phyloP scores from a whole-genome alignment of 2,888 invertebrate genomes.

The Heteromyza rotundicornis region DNA sequence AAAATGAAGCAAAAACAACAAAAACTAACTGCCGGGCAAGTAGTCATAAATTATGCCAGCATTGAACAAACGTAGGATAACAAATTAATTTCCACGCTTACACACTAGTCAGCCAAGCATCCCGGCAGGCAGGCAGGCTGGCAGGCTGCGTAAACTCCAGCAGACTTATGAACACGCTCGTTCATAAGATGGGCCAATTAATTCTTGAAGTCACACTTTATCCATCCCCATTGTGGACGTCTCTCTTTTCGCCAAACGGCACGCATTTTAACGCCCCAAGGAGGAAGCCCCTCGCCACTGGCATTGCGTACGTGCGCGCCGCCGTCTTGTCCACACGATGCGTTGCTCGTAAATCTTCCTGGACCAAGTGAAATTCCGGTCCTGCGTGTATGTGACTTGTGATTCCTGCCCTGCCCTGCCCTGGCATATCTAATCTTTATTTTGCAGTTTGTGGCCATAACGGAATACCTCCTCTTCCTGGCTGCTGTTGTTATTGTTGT shows the following conservation, averaged over 20 bases:
- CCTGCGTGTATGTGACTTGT: background rate
- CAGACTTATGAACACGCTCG: constrained; percentile 46
- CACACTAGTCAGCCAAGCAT: too few species aligned
- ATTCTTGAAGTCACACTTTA: constrained; percentile 49
- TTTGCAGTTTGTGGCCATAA: constrained; percentile 2
- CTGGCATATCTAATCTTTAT: background rate
- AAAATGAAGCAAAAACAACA: too few species aligned
- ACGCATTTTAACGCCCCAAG: background rate
- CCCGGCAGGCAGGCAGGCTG: too few species aligned
- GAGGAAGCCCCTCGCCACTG: background rate
- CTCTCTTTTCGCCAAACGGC: background rate
- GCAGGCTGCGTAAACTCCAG: constrained; percentile 9
- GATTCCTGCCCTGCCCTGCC: background rate
- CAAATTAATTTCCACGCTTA: constrained; percentile 47
- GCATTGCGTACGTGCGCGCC: constrained; percentile 1
- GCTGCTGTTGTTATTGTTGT: background rate
- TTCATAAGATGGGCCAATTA: constrained; percentile 47
- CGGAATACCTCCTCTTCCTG: background rate
- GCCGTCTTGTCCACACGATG: background rate
- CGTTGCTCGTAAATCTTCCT: background rate
- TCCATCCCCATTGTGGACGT: background rate
- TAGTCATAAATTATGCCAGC: constrained; percentile 54
- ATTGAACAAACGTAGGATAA: constrained; percentile 54
- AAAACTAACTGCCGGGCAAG: background rate
- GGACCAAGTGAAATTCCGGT: background rate